These are phyloP conservation scores for Aldabrachelys gigantea DNA, from an alignment of 2,113 vertebrate species.

Conservation along the genomic window DNA sequence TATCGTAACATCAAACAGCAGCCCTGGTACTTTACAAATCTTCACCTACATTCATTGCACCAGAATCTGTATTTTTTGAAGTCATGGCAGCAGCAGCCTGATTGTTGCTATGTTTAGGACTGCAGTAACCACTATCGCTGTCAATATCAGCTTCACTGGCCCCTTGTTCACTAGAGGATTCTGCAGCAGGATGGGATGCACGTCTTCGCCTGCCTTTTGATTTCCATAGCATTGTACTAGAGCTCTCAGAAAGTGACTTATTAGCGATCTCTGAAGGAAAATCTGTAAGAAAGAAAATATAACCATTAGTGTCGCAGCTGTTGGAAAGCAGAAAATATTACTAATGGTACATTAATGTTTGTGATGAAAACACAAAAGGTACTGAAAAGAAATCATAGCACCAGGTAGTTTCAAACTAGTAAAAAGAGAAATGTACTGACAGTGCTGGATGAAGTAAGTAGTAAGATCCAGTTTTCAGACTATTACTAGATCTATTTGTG, in stretches of 20 bases:
- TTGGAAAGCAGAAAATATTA: neutral
- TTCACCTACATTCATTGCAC: slow-evolving; percentile 75
- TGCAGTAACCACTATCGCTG: slow-evolving; percentile 98
- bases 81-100: slow-evolving; percentile 76
- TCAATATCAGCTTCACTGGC: slow-evolving; percentile 96
- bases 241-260: slow-evolving; percentile 86
- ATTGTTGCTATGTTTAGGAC: slow-evolving; percentile 91
- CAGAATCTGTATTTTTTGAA: slow-evolving; percentile 78
- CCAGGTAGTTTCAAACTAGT: neutral
- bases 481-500: neutral
- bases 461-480: neutral
- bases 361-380: neutral
- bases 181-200: slow-evolving; percentile 86
- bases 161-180: slow-evolving; percentile 91
- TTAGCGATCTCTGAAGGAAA: slow-evolving; percentile 91
- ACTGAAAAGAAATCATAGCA: neutral
- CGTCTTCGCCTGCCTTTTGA: slow-evolving; percentile 87
- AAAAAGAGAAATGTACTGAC: neutral
- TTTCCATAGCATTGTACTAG: slow-evolving; percentile 88
- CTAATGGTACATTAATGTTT: neutral
- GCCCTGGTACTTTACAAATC: neutral
- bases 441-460: neutral
- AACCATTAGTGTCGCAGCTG: neutral
- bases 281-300: slow-evolving; percentile 78
- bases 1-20: neutral